Evolutionary conservation across 2,113 vertebrate species (phyloP).

Genomic region (Cinclus mexicanus): DNA sequence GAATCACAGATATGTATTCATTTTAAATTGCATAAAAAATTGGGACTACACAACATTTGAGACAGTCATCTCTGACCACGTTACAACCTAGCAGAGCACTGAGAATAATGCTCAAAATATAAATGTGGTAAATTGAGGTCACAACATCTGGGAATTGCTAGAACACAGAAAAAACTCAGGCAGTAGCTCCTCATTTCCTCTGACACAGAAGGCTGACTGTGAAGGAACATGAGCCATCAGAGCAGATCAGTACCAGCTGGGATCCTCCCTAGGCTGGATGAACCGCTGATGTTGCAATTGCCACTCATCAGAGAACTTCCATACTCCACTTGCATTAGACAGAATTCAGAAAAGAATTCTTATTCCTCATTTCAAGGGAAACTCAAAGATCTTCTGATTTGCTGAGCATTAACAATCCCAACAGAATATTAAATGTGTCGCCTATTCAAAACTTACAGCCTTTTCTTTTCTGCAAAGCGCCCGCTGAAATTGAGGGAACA

Average conservation of each 20-base stretch:
- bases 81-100: not conserved
- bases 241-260: not conserved
- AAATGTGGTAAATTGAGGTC: not conserved
- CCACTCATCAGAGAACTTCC: not conserved
- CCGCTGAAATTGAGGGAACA: not conserved
- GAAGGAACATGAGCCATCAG: not conserved
- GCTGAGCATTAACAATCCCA: not conserved
- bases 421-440: not conserved
- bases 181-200: not conserved
- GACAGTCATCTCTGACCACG: not conserved
- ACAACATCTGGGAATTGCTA: slow-evolving; percentile 4
- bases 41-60: not conserved
- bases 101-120: not conserved
- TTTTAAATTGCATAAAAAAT: not conserved
- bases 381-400: not conserved
- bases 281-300: not conserved
- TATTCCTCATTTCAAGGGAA: not conserved
- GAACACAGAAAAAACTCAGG: not conserved
- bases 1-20: not conserved
- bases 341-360: slow-evolving; percentile 5
- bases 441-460: not conserved
- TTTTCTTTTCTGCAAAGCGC: not conserved
- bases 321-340: not conserved
- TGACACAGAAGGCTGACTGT: not conserved
- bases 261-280: not conserved